These are phyloP conservation scores for Intellagama lesueurii DNA, from an alignment of 2,797 vertebrate genomes.

Conservation along the genomic window DNA sequence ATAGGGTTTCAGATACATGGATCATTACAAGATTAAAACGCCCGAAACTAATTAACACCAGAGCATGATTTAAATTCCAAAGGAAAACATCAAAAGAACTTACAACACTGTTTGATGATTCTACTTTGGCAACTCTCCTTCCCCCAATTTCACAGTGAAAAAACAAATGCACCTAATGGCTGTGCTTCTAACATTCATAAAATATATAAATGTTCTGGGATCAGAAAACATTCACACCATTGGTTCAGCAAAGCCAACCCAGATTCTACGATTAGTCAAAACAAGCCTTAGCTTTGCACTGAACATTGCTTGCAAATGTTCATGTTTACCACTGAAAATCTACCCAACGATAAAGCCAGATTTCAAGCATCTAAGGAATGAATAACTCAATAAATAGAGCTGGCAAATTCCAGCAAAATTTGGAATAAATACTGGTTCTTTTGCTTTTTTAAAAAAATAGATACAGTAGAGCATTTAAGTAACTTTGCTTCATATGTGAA, in stretches of 20 bases:
- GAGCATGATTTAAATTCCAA: slow-evolving; percentile 63
- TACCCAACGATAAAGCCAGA: neutral
- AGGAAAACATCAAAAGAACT: slow-evolving; percentile 68
- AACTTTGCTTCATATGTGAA: neutral
- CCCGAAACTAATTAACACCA: slow-evolving; percentile 65
- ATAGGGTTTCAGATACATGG: slow-evolving; percentile 40
- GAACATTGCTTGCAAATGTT: slow-evolving; percentile 40
- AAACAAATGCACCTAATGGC: slow-evolving; percentile 67
- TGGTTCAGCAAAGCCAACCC: slow-evolving; percentile 41
- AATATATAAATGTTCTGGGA: too few species aligned
- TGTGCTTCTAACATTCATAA: slow-evolving; percentile 1
- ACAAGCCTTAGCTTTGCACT: slow-evolving; percentile 2
- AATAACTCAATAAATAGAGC: neutral
- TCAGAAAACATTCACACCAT: slow-evolving; percentile 31
- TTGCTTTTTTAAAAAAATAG: neutral
- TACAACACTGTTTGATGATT: slow-evolving; percentile 65
- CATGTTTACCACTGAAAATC: slow-evolving; percentile 43
- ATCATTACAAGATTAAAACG: slow-evolving; percentile 57
- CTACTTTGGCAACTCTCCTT: slow-evolving; percentile 63
- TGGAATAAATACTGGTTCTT: neutral
- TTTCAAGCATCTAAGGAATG: neutral
- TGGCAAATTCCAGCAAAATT: neutral
- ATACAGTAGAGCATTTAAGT: too few species aligned
- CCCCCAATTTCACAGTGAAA: slow-evolving; percentile 54
- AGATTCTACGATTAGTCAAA: slow-evolving; percentile 26